Base-by-base conservation (phyloP, 2,113 vertebrate genomes). In the Ursus arctos region DNA sequence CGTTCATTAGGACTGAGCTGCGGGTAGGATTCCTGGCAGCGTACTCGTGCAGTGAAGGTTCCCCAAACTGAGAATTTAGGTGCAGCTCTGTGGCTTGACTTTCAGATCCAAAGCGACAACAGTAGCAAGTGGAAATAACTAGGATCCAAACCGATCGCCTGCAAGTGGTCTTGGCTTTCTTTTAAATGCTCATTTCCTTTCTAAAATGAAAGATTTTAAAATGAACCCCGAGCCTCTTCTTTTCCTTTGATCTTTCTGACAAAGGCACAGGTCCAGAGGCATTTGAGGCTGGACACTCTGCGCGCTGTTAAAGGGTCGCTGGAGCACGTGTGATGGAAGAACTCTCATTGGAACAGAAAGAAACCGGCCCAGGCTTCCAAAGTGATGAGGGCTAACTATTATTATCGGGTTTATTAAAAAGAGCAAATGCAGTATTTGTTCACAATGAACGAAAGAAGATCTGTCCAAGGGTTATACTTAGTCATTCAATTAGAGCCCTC, bases 191-290 rank as follows among this genome's bases (percentile, higher is more conserved):
- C 36, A 71, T 82, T 97, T 97, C 24, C 19, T 88, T 96, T 86
- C 83, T 76, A 97, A 94, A 94, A 93, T 11, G 91, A 91, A 80
- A 82, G 40, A 51, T 65, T 89, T 74, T 49, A 47, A 59, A 95
- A 84, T 76, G 43, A 83, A 33, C 3, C 31, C 61, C 71, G 59
- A 95, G 36, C 47, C n/a, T 81, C 88, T 95, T 53, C 19, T 53
- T 93, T 97, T 84, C 51, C 76, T 90, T 94, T 88, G 59, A 81
- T 95, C 65, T 83, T 21, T 88, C 79, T 88, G 88, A 92, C 53
- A 79, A 84, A 95, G 55, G 59, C 69, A 63, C 15, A 0, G 24
- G 21, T 47, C 55, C 55, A 79, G 65, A 88, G 14, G n/a, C 61
- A 74, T 88, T 92, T 90, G 43, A 83, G 53, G n/a, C 55, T 40